These are phyloP conservation scores for Oedothorax gibbosus DNA, from an alignment of 1,140 invertebrate genomes.

Conservation along the genomic window DNA sequence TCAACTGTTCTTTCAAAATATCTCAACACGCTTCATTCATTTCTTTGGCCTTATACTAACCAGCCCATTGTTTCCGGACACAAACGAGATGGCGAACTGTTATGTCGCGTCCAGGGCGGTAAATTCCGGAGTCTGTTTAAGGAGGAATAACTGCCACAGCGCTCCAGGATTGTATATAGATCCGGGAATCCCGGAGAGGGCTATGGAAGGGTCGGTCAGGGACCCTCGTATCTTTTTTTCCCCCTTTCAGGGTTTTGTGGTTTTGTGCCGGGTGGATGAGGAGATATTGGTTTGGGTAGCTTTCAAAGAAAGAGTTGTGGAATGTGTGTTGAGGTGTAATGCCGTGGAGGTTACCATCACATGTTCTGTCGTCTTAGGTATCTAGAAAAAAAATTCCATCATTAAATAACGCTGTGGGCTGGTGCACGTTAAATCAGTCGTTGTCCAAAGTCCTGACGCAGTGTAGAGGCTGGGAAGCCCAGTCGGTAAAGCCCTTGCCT, in stretches of 20 bases:
- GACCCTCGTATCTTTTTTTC: not conserved
- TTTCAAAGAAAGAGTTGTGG: not conserved
- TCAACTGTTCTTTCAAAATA: too few species aligned
- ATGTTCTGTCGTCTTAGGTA: too few species aligned
- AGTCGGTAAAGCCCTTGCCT: too few species aligned
- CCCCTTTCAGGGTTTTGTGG: not conserved
- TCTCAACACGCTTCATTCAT: too few species aligned
- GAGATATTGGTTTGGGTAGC: not conserved
- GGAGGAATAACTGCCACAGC: slow-evolving; percentile 16
- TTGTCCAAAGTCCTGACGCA: too few species aligned
- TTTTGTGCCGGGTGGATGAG: not conserved
- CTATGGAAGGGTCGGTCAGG: not conserved
- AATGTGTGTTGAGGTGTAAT: too few species aligned
- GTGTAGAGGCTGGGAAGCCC: too few species aligned
- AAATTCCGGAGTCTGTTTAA: slow-evolving; percentile 38
- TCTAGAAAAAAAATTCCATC: too few species aligned
- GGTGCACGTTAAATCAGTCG: too few species aligned
- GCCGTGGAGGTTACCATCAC: too few species aligned
- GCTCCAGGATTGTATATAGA: slow-evolving; percentile 12
- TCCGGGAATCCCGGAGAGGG: not conserved
- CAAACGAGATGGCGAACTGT: slow-evolving; percentile 36
- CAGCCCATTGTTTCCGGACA: slow-evolving; percentile 24
- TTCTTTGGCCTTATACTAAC: slow-evolving; percentile 6
- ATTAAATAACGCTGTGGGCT: too few species aligned
- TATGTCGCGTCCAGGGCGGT: slow-evolving; percentile 18